Evolutionary conservation across 2,797 vertebrate species (phyloP).

Genomic region (Anomalospiza imberbis): DNA sequence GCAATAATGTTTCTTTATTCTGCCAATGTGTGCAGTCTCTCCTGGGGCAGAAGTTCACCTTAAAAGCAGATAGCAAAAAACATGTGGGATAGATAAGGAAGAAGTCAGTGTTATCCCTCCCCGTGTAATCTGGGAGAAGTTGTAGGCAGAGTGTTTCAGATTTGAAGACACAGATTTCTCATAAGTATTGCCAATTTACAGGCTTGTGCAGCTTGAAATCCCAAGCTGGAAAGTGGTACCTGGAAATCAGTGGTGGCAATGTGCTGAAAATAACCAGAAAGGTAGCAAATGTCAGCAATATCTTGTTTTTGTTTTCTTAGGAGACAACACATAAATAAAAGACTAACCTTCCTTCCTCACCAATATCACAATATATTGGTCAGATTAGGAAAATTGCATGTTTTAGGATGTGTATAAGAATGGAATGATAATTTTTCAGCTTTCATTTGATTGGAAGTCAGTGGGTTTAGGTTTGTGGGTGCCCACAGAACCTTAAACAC

Average conservation of each 20-base stretch:
- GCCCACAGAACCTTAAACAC: background rate
- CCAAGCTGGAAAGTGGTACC: background rate
- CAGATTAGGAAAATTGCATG: background rate
- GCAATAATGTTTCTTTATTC: background rate
- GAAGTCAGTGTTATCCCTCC: background rate
- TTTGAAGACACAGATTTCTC: background rate
- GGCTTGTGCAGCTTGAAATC: background rate
- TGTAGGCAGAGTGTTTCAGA: background rate
- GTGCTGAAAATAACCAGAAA: background rate
- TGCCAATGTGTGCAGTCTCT: background rate
- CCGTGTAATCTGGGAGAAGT: background rate
- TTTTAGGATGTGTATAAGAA: background rate
- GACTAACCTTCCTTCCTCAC: background rate
- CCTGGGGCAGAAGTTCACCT: background rate
- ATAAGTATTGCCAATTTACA: background rate
- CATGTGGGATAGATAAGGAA: background rate
- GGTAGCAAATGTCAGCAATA: background rate
- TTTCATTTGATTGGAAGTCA: background rate
- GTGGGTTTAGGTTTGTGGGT: background rate
- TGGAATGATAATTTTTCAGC: background rate
- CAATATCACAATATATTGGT: background rate
- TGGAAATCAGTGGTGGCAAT: background rate
- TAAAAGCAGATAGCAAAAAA: background rate
- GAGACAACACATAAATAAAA: background rate
- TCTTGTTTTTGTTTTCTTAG: background rate